Base-by-base conservation (phyloP, 2,888 invertebrate genomes). In the Hirudinaria manillensis region DNA sequence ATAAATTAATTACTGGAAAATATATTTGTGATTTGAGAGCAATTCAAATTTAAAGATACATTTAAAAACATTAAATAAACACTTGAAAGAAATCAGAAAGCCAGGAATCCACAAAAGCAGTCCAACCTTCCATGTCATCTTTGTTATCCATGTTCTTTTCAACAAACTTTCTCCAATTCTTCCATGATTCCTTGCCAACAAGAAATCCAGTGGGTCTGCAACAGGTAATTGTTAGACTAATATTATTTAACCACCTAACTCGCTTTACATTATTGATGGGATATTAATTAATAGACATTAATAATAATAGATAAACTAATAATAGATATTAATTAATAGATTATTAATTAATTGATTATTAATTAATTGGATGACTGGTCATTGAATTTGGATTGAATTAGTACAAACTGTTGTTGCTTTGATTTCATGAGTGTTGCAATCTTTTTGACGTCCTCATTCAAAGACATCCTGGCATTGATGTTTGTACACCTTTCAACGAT, bases 151-250 rank as follows among this genome's bases (percentile, higher is more conserved):
- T 61, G 24, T n/a, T 34, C 16, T 32, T 45, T 0, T 66, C 66
- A 1, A 86, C 88, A 55, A 88, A 81, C 70, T 85, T 84, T 75
- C 86, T 85, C 89, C 89, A 89, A 61, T 83, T 85, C 78, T 87
- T 86, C n/a, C 89, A 82, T 0, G 88, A 88, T 68, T 86, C 84
- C 76, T 88, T 88, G 7, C 89, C 89, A 29, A 89, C 86, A 86
- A 88, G 88, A 80, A 83, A 89, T 73, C 84, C 53, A 1, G 19
- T 27, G 21, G 51, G 66, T 36, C 29, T 65, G 21, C 65, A 73
- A 74, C 45, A 2, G 45, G 16, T 16, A 6, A 16, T n/a, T n/a
- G n/a, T n/a, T n/a, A n/a, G n/a, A n/a, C n/a, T n/a, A n/a, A n/a
- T n/a, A n/a, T n/a, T n/a, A n/a, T n/a, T n/a, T n/a, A n/a, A n/a